A percentile compares a stretch with the other conserved stretches of the same genome.
Evolutionary conservation across 2,888 invertebrate genomes (phyloP).

Genomic region (Hybos culiciformis): DNA sequence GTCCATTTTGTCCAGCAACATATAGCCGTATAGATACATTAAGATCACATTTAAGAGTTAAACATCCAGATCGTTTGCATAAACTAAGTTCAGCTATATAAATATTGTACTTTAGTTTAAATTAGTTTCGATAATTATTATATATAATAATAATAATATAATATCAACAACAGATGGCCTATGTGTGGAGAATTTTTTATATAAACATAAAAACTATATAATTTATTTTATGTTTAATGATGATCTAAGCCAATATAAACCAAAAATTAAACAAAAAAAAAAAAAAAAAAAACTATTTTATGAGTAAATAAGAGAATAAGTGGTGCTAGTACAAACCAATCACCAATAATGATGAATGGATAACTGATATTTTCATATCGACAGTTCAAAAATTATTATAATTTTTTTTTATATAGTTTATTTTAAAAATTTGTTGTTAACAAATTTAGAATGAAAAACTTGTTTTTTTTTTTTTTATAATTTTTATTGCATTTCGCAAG

Average conservation of each 20-base stretch:
- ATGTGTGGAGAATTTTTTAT: background rate
- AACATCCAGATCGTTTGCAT: conserved; percentile 43
- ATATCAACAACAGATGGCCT: background rate
- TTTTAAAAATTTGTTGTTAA: too few relatives aligned
- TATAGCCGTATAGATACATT: conserved; percentile 81
- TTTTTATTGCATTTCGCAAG: too few relatives aligned
- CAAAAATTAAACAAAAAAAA: too few relatives aligned
- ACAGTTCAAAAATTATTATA: too few relatives aligned
- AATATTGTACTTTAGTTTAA: conserved; percentile 11
- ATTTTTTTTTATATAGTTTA: too few relatives aligned
- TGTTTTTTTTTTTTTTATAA: too few relatives aligned
- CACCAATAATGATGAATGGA: too few relatives aligned
- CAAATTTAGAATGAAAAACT: too few relatives aligned
- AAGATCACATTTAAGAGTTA: conserved; percentile 65
- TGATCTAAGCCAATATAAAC: too few relatives aligned
- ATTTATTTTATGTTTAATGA: background rate
- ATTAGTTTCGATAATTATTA: background rate
- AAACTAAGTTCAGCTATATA: conserved; percentile 32
- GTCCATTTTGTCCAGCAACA: conserved; percentile 73
- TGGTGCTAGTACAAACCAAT: too few relatives aligned
- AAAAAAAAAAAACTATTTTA: background rate
- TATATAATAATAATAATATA: background rate
- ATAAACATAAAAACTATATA: background rate
- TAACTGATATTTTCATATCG: too few relatives aligned
- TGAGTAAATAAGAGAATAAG: too few relatives aligned